Evolutionary conservation across 2,888 invertebrate genomes (phyloP), one percentile per base, ranked within the genome.

Genomic region (Parelbella ahira): DNA sequence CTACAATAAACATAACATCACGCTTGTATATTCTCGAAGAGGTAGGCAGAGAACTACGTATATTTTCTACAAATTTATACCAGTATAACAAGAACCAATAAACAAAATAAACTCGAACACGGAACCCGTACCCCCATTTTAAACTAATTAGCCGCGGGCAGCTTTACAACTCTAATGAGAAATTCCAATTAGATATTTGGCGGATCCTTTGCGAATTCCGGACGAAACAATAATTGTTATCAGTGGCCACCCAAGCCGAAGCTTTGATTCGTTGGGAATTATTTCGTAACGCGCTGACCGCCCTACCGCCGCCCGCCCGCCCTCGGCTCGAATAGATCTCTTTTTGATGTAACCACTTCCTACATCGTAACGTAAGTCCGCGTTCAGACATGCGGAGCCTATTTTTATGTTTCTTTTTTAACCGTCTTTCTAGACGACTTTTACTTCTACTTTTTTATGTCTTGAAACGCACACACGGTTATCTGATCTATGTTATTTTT

Each of bases 181-280:
- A 81, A 84, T 86, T 84, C 86, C 84, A 83, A 82, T 84, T 82
- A 81, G 79, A 82, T 82, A 78, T 83, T 81, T 74, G 65, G 66
- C 63, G 64, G 62, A 66, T 65, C 70, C 70, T 69, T 62, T 58
- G 45, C 48, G 56, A 65, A 79, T 76, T 72, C 72, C 68, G 69
- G 69, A 74, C 72, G 69, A 70, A 74, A 70, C 73, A 79, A 80
- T 78, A 67, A 80, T 83, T 80, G 80, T 80, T 83, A 74, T 78
- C 70, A 69, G 64, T 58, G 74, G 68, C 71, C 76, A 72, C 62
- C 72, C 73, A 71, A 69, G 72, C 75, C 62, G 58, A 59, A 63
- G 66, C 75, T 79, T 77, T 78, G 77, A 74, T 68, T 74, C 49
- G 57, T 74, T 48, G 58, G 56, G 60, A 68, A 72, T 70, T 68